Base-by-base conservation (phyloP, 92 coral and sea anemone species). In the Hydrozoanthus gracilis region DNA sequence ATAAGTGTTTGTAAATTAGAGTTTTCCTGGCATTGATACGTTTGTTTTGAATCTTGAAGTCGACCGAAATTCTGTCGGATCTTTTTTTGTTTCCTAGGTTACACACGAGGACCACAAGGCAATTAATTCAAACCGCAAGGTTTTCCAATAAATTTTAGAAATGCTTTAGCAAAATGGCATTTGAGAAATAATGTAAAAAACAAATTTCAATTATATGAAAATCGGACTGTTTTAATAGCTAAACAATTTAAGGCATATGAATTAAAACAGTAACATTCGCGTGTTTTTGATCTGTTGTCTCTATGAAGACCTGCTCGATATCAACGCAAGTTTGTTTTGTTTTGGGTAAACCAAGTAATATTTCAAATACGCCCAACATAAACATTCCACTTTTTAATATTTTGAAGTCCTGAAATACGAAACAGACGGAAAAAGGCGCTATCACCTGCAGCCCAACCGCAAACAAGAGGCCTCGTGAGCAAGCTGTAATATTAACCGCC, bases 361-460 rank as follows among this genome's bases (percentile, higher is more conserved):
- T 62, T 64, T 49, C 56, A 80, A 46, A 17, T 45, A 46, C 18
- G 58, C 51, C 15, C 72, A 65, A 16, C 20, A 67, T 50, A 80
- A 62, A 51, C 85, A 80, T 48, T 80, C 62, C 74, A 64, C 73
- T 80, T 80, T 80, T 65, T 18, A 18, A 64, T 80, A 46, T 47
- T 67, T 80, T 64, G 49, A 69, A 48, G 85, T 65, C 85, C 58
- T 64, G 85, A 64, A 49, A 50, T 80, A 65, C 73, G 85, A 80
- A 80, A 78, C 72, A 80, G 85, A 64, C 12, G 74, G 74, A 80
- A 64, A 46, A 8, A 6, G 44, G 71, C 14, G 44, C 20, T 51
- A 16, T 17, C 47, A 39, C 16, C 58, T 58, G 20, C n/a, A n/a
- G n/a, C 17, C 47, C 74, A 45, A 80, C 85, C 74, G 72, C 56